Base-by-base conservation (phyloP, 2,888 invertebrate genomes). In the Malthinus flaveolus region DNA sequence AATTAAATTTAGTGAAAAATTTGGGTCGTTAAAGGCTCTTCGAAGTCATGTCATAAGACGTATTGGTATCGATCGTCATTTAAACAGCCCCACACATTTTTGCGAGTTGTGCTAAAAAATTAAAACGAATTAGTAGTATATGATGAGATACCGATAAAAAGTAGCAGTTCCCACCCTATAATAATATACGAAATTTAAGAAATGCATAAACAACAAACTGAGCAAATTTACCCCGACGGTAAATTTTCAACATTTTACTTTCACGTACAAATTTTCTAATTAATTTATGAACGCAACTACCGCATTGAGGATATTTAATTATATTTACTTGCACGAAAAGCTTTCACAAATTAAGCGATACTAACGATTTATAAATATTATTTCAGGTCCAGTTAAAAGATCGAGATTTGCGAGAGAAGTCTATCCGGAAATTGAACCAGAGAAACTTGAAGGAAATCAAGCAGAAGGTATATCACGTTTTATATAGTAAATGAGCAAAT, bases 341-440 rank as follows among this genome's bases (percentile, higher is more conserved):
- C 56, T 56, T 56, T 56, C 56, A 49, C 56, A 54, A 42, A 47
- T 32, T 37, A 34, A 45, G 11, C 9, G 15, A 10, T 42, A 7
- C 9, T 12, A 31, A 31, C 8, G 5, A 48, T 33, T 36, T n/a
- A 37, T 32, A 23, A 31, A 35, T 34, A 11, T 35, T 9, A 32
- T 72, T 73, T 11, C 68, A 76, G 75, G 74, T 55, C 74, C 75
- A 31, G 68, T 72, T 13, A 69, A 71, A 58, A 64, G 74, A 63
- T 69, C 70, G 48, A 71, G 76, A 50, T 68, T 74, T 66, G 70
- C 71, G 47, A 71, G 78, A 59, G 78, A 78, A 68, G 71, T 78
- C 11, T 78, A 78, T 68, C 78, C 78, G 64, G 78, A 78, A 74
- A 71, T 77, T 44, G 75, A 75, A 54, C 71, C 75, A 51, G 76